Conservation (phyloP, 2,113 vertebrate species). For the Chlorodrepanis virens region DNA sequence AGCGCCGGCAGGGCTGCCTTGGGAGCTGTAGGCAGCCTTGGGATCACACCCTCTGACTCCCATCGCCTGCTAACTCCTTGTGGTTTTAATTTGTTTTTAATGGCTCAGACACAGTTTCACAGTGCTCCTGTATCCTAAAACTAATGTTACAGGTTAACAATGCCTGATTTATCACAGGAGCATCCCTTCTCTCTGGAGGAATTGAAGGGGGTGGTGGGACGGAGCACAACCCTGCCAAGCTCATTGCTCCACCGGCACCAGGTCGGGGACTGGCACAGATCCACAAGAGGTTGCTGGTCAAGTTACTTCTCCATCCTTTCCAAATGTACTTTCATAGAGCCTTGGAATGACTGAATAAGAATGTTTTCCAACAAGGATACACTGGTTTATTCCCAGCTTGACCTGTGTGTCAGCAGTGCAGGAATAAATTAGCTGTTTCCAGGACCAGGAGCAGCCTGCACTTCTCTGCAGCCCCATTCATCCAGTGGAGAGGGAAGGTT, state of each 20-base stretch:
- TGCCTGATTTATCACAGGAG: not conserved
- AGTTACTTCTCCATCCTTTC: not conserved
- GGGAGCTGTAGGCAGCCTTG: not conserved
- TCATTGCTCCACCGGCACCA: not conserved
- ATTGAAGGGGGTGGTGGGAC: not conserved
- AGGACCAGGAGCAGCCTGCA: not conserved
- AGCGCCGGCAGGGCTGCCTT: not conserved
- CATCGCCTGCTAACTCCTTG: not conserved
- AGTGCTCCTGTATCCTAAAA: not conserved
- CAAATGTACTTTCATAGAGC: not conserved
- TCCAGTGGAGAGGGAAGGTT: not conserved
- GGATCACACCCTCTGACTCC: not conserved
- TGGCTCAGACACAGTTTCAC: not conserved
- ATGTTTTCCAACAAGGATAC: not conserved
- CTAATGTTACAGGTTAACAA: not conserved
- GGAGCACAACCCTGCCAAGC: fast-evolving
- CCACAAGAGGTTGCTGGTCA: not conserved
- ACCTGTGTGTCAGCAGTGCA: not conserved
- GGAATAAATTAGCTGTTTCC: not conserved
- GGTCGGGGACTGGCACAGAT: not conserved
- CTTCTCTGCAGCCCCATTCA: not conserved
- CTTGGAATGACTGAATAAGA: not conserved
- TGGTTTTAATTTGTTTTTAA: not conserved
- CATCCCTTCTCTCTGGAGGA: not conserved
- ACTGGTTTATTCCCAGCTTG: not conserved